Evolutionary conservation across 1,140 invertebrate species (phyloP), one percentile per base, ranked within the genome.

Genomic region (Tribolium castaneum): DNA sequence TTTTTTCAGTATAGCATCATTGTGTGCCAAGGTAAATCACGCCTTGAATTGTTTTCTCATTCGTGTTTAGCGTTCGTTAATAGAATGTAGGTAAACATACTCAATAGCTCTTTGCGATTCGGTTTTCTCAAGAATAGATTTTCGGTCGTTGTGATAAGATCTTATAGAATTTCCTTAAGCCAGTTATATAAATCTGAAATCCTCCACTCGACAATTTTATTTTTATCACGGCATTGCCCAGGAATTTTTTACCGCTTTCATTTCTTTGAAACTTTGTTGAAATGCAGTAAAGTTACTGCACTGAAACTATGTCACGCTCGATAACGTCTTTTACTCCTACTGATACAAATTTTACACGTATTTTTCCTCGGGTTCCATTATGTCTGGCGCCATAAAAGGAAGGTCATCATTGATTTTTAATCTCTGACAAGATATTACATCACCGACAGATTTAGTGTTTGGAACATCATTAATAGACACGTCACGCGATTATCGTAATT

Each of bases 331-430:
- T 12, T 9, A 59, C 54, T 22, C 54, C 54, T 66, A 66, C 59
- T 45, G 39, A 3, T 66, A 66, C 25, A 66, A 22, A 30, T 66
- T 34, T 59, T 30, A 22, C 59, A 35, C 59, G 39, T 45, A 35
- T 66, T 66, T 30, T 30, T 66, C 25, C 30, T 59, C 34, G 12
- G 71, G 12, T 39, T 52, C 71, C 71, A 52, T 54, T 54, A 51
- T 35, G 71, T 52, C 71, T 73, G 71, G 71, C 71, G 71, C 71
- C 71, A 35, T 73, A 54, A 54, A 25, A 50, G 52, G 34, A 35
- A 73, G 71, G 71, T 73, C 71, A 30, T 73, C 71, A 73, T 73
- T 52, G 71, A 73, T 73, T 52, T 52, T 66, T 22, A 66, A 66
- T 66, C 59, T 66, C 30, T 30, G n/a, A 13, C n/a, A 35, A 35